Conservation (phyloP, 2,888 invertebrate genomes). For the Agriopis leucophaearia region DNA sequence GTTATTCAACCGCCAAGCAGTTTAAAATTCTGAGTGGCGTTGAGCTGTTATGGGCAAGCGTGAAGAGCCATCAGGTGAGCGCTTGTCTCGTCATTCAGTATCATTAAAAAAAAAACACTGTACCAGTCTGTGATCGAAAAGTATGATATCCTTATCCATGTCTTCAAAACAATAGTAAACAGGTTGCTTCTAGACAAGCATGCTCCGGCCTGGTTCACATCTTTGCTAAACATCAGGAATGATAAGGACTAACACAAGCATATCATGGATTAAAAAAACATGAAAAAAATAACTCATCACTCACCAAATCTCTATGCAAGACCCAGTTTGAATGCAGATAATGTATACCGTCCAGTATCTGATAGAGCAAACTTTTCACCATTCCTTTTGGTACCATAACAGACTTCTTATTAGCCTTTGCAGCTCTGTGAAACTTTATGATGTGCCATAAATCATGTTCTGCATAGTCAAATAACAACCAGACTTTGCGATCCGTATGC, state of each 20-base stretch:
- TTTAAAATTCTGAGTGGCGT: too few species aligned
- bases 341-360: constrained; percentile 99
- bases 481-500: constrained; percentile 98
- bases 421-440: constrained; percentile 99
- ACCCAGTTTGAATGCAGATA: constrained; percentile 99
- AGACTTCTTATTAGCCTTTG: constrained; percentile 98
- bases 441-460: constrained; percentile 99
- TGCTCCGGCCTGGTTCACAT: neutral
- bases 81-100: too few species aligned
- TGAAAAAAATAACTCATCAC: constrained; percentile 43
- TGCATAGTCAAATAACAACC: constrained; percentile 98
- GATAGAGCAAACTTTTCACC: constrained; percentile 99
- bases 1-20: too few species aligned
- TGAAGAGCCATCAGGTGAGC: too few species aligned
- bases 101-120: too few species aligned
- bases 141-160: too few species aligned
- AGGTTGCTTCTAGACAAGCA: too few species aligned
- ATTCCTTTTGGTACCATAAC: constrained; percentile 98
- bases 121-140: too few species aligned
- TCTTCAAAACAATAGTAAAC: too few species aligned
- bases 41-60: too few species aligned
- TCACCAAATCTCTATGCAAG: constrained; percentile 97
- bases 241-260: neutral
- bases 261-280: neutral
- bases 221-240: neutral